These are phyloP conservation scores for Tiliacea aurago DNA, from an alignment of 2,888 invertebrate species.

Conservation along the genomic window DNA sequence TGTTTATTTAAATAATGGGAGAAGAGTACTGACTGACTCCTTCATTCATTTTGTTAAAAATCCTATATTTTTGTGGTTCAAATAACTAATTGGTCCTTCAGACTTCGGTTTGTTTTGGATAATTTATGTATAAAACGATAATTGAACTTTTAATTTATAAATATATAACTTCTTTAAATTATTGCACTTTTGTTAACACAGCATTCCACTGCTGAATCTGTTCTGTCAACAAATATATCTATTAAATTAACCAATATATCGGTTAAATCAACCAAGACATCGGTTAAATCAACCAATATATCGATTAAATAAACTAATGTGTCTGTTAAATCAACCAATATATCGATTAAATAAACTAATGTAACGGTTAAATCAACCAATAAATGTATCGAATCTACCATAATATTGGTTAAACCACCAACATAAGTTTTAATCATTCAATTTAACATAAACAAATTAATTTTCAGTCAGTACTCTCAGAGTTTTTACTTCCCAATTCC, in stretches of 20 bases:
- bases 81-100: not conserved
- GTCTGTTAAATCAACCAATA: not conserved
- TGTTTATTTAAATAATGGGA: not conserved
- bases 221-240: not conserved
- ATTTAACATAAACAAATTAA: not conserved
- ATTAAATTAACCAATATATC: not conserved
- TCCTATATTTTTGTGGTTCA: no score
- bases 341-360: not conserved
- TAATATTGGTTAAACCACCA: not conserved
- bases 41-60: not conserved
- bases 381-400: not conserved
- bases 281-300: not conserved
- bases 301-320: not conserved
- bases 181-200: not conserved
- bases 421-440: no score
- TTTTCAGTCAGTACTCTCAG: conserved; percentile 35
- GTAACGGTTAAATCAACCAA: not conserved
- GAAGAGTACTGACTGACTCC: conserved; percentile 26
- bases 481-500: not conserved
- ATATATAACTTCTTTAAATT: no score
- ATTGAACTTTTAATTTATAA: not conserved
- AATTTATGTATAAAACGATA: not conserved
- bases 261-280: not conserved
- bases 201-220: no score
- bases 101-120: not conserved